phyloP scores from a whole-genome alignment of 2,888 invertebrate genomes.

The Cerceris ruficornis region DNA sequence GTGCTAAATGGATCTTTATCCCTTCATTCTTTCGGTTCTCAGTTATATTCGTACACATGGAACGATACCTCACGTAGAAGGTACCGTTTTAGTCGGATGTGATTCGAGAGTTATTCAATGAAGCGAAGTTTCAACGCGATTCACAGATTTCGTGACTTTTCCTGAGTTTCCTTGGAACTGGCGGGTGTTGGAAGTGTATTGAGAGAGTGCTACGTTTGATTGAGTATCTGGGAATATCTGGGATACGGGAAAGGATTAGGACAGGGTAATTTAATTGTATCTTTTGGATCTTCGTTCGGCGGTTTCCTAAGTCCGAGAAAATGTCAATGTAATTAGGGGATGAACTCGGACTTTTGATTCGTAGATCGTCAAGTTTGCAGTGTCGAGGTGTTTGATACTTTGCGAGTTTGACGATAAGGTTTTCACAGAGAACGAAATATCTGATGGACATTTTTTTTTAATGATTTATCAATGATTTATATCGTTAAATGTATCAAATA shows the following conservation, averaged over 20 bases:
- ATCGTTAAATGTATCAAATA: no score
- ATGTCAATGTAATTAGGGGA: neutral
- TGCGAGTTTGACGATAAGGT: no score
- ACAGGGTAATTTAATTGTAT: neutral
- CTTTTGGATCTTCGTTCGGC: neutral
- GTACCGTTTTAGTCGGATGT: no score
- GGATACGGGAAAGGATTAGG: neutral
- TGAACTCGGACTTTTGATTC: neutral
- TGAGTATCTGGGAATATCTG: neutral
- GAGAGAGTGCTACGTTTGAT: neutral
- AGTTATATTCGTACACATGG: neutral
- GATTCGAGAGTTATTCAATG: no score
- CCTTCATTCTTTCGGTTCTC: neutral
- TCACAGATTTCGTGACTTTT: no score
- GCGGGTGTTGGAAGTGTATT: neutral
- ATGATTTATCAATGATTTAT: no score
- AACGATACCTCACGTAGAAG: neutral
- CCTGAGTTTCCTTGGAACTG: neutral
- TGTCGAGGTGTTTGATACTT: no score
- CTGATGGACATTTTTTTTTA: no score
- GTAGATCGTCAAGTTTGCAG: no score
- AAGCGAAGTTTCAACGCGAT: no score
- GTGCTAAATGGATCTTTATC: neutral
- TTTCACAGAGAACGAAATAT: no score
- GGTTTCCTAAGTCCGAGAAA: neutral